Conservation (phyloP, 2,888 invertebrate genomes). For the Ditylenchus weischeri region DNA sequence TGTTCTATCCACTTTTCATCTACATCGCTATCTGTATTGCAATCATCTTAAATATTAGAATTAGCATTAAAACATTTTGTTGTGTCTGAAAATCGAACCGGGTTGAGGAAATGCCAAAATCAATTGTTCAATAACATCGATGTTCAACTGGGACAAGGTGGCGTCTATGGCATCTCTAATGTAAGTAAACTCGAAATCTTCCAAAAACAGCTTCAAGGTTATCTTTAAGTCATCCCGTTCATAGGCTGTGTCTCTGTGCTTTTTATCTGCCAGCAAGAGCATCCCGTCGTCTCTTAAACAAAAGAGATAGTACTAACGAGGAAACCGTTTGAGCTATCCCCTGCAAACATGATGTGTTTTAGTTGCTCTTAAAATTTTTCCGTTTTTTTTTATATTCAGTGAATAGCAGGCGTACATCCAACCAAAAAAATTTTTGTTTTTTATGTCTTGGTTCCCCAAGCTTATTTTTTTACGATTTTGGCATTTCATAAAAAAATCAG, state of each 20-base stretch:
- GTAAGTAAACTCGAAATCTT: slow-evolving; percentile 39
- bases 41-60: background rate
- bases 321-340: background rate
- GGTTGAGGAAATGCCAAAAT: slow-evolving; percentile 53
- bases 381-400: too few relatives aligned
- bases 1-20: slow-evolving; percentile 38
- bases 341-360: too few relatives aligned
- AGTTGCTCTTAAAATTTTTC: too few relatives aligned
- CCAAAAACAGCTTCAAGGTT: slow-evolving; percentile 51
- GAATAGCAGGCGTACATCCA: too few relatives aligned
- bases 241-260: slow-evolving; percentile 47
- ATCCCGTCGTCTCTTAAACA: slow-evolving; percentile 48
- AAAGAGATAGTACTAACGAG: too few relatives aligned
- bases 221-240: slow-evolving; percentile 58
- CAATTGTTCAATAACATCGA: slow-evolving; percentile 50
- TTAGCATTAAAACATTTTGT: background rate
- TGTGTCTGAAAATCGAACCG: slow-evolving; percentile 8
- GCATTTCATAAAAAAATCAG: too few relatives aligned
- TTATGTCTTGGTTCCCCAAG: too few relatives aligned
- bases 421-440: too few relatives aligned
- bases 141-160: slow-evolving; percentile 45
- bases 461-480: slow-evolving; percentile 7
- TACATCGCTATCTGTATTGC: slow-evolving; percentile 24
- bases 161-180: slow-evolving; percentile 46
- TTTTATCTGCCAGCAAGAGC: slow-evolving; percentile 50